Evolutionary conservation across 2,888 invertebrate genomes (phyloP).

Genomic region (Rhingia campestris): DNA sequence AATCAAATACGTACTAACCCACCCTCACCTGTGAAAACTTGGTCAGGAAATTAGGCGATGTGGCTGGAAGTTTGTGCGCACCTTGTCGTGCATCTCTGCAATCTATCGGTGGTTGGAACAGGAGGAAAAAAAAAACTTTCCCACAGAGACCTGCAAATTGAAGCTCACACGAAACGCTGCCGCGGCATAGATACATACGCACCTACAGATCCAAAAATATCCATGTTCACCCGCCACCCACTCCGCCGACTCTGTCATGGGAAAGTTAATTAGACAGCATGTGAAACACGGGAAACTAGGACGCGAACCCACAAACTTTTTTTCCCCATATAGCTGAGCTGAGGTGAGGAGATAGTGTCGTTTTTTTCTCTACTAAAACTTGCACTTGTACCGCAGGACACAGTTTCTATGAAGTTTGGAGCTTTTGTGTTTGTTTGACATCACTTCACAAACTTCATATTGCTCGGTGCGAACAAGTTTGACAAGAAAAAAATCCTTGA

Average conservation of each 20-base stretch:
- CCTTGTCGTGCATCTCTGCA: slow-evolving; percentile 6
- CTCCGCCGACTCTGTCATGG: slow-evolving; percentile 27
- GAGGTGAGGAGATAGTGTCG: neutral
- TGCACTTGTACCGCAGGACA: neutral
- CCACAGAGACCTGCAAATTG: slow-evolving; percentile 35
- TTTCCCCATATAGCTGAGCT: neutral
- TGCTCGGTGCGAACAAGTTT: neutral
- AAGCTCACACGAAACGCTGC: slow-evolving; percentile 35
- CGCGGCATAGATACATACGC: slow-evolving; percentile 8
- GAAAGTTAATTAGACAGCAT: slow-evolving; percentile 67
- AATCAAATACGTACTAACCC: slow-evolving; percentile 49
- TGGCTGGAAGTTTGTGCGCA: slow-evolving; percentile 35
- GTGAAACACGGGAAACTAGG: slow-evolving; percentile 60
- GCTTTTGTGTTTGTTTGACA: neutral
- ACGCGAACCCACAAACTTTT: slow-evolving; percentile 32
- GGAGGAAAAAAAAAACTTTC: slow-evolving; percentile 18
- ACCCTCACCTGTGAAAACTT: slow-evolving; percentile 43
- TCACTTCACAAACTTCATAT: neutral
- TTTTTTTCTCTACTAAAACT: neutral
- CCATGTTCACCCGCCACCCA: neutral
- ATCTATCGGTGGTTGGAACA: neutral
- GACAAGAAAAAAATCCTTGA: slow-evolving; percentile 1
- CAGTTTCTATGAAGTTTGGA: neutral
- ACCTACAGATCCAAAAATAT: neutral
- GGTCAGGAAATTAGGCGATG: slow-evolving; percentile 44